Conservation (phyloP, 2,797 vertebrate genomes). For the Nothura maculosa region DNA sequence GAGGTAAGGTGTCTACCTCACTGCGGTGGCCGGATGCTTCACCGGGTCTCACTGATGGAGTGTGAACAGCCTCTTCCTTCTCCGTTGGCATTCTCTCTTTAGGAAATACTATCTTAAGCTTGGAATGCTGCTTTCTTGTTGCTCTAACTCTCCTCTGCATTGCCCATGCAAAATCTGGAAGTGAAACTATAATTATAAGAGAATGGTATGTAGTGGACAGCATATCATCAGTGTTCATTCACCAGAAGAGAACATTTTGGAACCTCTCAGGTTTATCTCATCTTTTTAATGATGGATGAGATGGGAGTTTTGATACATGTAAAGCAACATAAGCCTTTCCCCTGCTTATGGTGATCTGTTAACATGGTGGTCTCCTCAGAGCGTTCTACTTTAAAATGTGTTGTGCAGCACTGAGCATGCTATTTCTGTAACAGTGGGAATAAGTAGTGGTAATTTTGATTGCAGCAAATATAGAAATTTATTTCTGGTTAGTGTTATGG, state of each 20-base stretch:
- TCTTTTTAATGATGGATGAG: neutral
- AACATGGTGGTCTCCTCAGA: neutral
- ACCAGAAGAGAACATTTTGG: neutral
- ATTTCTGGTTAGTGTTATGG: neutral
- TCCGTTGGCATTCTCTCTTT: neutral
- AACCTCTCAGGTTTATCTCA: neutral
- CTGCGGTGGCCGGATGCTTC: rapidly evolving
- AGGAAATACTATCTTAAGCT: neutral
- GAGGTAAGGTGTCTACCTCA: conserved; percentile 79
- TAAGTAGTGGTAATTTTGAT: neutral
- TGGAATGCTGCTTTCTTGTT: neutral
- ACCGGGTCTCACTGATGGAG: neutral
- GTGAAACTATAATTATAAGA: neutral
- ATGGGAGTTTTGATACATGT: neutral
- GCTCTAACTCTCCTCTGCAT: neutral
- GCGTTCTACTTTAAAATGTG: neutral
- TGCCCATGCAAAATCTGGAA: rapidly evolving
- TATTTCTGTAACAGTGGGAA: neutral
- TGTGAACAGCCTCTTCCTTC: neutral
- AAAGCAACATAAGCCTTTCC: neutral
- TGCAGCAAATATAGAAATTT: neutral
- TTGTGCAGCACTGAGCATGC: neutral
- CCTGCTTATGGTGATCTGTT: neutral
- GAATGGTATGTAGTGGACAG: rapidly evolving
- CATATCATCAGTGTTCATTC: rapidly evolving